Evolutionary conservation across 2,113 vertebrate species (phyloP), one percentile per base, ranked within the genome.

Genomic region (Marcusenius ussheri): DNA sequence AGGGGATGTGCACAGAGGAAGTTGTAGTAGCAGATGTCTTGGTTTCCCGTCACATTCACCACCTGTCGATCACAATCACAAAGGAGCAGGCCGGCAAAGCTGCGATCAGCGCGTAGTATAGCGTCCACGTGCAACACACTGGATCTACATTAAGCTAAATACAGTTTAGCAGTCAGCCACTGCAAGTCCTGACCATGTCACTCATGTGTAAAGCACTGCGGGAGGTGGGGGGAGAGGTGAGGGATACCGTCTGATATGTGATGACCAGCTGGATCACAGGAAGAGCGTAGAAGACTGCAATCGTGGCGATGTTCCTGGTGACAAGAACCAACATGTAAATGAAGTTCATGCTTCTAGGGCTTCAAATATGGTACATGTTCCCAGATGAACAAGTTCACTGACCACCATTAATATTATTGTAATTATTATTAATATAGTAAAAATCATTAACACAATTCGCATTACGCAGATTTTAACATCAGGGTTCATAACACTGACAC

Each of bases 11-110:
- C 98, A 0, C 98, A 99, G 89, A 99, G 94, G 93, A 99, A 99
- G 95, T 99, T 99, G 94, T 99, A 99, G 94, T 97, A 99, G 94
- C 98, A 99, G 95, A 99, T 99, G 94, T 99, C 98, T 93, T 99
- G 98, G 93, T 99, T 99, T 91, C 98, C 98, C 0, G 98, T 99
- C 84, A 97, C 97, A 0, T 99, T 99, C 88, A 99, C 97, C 90
- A 98, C 98, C 98, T 99, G 93, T 87, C 19, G 3, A 42, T 86
- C 50, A 51, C 39, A 87, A 51, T 56, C 45, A 88, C 51, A 66
- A 46, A 88, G 50, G 74, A 80, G 27, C n/a, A 70, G 47, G 15
- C 17, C 39, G 10, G 21, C 56, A 62, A 7, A 19, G 51, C 17
- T 13, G 39, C 0, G 50, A n/a, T 17, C 19, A 39, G n/a, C 0